Evolutionary conservation across 1,140 invertebrate species (phyloP).

Genomic region (Drosophila elegans): DNA sequence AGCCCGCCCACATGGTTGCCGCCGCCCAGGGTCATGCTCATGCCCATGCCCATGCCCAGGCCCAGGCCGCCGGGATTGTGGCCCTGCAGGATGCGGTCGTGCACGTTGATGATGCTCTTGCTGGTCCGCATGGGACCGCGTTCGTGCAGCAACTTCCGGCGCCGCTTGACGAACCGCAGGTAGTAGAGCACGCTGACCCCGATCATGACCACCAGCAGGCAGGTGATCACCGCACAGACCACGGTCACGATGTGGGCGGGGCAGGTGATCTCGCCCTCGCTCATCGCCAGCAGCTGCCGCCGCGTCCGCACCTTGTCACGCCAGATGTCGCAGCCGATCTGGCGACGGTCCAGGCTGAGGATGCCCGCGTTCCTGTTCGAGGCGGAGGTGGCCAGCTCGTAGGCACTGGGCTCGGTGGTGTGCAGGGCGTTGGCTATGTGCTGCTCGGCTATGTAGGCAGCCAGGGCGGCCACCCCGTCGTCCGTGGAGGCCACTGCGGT

Average conservation of each 20-base stretch:
- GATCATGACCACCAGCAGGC: conserved; percentile 75
- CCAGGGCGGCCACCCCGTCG: conserved; percentile 54
- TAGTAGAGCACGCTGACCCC: conserved; percentile 82
- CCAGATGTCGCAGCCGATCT: conserved; percentile 83
- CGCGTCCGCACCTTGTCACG: conserved; percentile 67
- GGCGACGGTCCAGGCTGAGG: conserved; percentile 76
- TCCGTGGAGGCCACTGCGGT: conserved; percentile 47
- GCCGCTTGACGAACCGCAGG: conserved; percentile 77
- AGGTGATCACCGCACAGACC: conserved; percentile 80
- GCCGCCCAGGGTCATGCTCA: conserved; percentile 72
- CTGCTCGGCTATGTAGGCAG: conserved; percentile 77
- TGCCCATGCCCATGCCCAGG: conserved; percentile 48
- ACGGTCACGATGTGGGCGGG: conserved; percentile 84
- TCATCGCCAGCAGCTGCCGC: conserved; percentile 67
- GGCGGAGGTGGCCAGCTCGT: conserved; percentile 55
- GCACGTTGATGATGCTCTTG: conserved; percentile 82
- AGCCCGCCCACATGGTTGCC: conserved; percentile 39
- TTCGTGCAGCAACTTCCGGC: conserved; percentile 75
- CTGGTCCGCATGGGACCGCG: conserved; percentile 69
- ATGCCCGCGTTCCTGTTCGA: conserved; percentile 52
- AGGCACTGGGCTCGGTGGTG: conserved; percentile 69
- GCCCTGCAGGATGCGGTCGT: conserved; percentile 77
- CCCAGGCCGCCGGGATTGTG: conserved; percentile 61
- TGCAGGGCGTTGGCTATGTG: conserved; percentile 72
- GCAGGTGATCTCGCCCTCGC: conserved; percentile 82